Conservation (phyloP, 2,113 vertebrate species). For the Copsychus sechellarum region DNA sequence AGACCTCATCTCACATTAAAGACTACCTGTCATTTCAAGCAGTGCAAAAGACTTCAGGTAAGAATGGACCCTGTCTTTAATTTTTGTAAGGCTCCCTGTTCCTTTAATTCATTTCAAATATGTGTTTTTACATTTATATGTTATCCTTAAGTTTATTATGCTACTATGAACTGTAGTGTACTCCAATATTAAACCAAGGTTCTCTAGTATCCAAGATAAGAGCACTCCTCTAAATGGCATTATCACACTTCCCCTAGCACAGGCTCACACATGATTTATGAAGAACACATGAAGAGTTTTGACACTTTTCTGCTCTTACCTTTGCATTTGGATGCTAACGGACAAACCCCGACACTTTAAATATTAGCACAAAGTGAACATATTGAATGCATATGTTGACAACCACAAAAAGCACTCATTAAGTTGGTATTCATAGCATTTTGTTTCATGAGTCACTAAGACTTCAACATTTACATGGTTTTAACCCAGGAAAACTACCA, state of each 20-base stretch:
- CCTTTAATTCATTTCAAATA: neutral
- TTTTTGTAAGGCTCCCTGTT: neutral
- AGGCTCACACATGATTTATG: rapidly evolving
- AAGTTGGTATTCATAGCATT: neutral
- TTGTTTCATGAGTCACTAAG: neutral
- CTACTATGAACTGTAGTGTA: neutral
- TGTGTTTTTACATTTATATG: neutral
- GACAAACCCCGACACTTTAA: neutral
- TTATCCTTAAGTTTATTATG: neutral
- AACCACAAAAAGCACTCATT: neutral
- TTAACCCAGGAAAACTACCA: neutral
- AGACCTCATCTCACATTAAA: rapidly evolving
- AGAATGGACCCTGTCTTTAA: neutral
- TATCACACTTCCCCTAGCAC: neutral
- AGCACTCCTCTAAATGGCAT: neutral
- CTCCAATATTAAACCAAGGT: neutral
- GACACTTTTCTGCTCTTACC: neutral
- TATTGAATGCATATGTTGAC: neutral
- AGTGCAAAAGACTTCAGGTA: neutral
- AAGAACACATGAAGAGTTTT: neutral
- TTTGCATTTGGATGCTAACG: neutral
- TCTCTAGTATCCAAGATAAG: neutral
- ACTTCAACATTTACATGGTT: neutral
- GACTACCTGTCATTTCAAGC: neutral
- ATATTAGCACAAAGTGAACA: neutral